A percentile compares a stretch with the other conserved stretches of the same genome.
Evolutionary conservation across 2,888 invertebrate genomes (phyloP).

Genomic region (Linyphia triangularis): DNA sequence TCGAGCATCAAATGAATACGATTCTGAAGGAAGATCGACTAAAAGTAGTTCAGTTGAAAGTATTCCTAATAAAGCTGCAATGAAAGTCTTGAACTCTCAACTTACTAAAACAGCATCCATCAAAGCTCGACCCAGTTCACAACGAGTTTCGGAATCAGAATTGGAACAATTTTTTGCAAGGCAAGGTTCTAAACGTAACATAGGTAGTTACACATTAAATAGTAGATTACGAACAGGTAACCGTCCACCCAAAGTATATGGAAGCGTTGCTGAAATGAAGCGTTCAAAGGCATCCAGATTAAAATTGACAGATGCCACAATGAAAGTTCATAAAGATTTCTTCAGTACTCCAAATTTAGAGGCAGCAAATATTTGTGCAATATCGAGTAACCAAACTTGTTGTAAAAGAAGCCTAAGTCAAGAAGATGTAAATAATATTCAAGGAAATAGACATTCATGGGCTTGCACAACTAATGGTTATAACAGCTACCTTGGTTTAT

Average conservation of each 20-base stretch:
- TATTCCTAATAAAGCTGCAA: slow-evolving; percentile 78
- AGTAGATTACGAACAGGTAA: slow-evolving; percentile 36
- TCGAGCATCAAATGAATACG: slow-evolving; percentile 78
- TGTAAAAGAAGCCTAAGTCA: slow-evolving; percentile 83
- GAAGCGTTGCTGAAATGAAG: slow-evolving; percentile 83
- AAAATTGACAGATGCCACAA: slow-evolving; percentile 54
- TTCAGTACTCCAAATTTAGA: slow-evolving; percentile 96
- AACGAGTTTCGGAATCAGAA: slow-evolving; percentile 91
- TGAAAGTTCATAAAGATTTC: slow-evolving; percentile 87
- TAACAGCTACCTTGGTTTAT: slow-evolving; percentile 55
- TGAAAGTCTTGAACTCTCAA: slow-evolving; percentile 41
- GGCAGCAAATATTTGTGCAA: slow-evolving; percentile 75
- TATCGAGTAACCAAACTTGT: slow-evolving; percentile 1
- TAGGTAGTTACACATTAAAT: slow-evolving; percentile 49
- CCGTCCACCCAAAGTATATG: slow-evolving; percentile 79
- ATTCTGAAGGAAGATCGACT: slow-evolving; percentile 77
- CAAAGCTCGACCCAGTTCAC: slow-evolving; percentile 85
- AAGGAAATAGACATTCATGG: slow-evolving; percentile 79
- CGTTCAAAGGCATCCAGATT: slow-evolving; percentile 84
- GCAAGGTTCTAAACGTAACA: slow-evolving; percentile 81
- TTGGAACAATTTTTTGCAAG: slow-evolving; percentile 95
- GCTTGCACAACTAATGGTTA: slow-evolving; percentile 76
- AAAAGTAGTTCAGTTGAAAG: slow-evolving; percentile 76
- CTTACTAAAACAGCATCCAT: slow-evolving; percentile 72
- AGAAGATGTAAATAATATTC: slow-evolving; percentile 82